Evolutionary conservation across 2,888 invertebrate species (phyloP).

Genomic region (Agrotis clavis): DNA sequence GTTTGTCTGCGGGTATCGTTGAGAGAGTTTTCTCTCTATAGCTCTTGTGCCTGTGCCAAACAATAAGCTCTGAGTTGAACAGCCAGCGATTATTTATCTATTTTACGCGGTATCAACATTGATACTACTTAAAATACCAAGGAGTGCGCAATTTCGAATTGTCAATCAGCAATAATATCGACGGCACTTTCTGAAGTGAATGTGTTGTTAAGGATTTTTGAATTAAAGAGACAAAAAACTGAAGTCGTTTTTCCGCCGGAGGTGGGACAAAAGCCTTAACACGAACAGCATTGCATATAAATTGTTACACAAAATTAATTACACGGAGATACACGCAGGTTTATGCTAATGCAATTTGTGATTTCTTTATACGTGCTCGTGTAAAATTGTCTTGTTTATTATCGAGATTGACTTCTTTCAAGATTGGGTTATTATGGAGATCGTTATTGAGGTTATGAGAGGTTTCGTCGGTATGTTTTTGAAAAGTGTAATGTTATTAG

Average conservation of each 20-base stretch:
- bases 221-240: background rate
- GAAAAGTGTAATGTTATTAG: background rate
- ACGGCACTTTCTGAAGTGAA: too few relatives aligned
- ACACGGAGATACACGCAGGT: slow-evolving; percentile 25
- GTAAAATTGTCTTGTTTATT: slow-evolving; percentile 38
- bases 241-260: background rate
- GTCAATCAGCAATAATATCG: too few relatives aligned
- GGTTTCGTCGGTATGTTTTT: slow-evolving; percentile 17
- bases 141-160: too few relatives aligned
- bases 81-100: too few relatives aligned
- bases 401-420: slow-evolving; percentile 26
- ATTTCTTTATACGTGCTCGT: slow-evolving; percentile 48
- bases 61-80: background rate
- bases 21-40: background rate
- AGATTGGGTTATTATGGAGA: slow-evolving; percentile 21
- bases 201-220: too few relatives aligned
- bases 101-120: background rate
- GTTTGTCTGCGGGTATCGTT: background rate
- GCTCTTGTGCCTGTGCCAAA: background rate
- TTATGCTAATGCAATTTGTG: slow-evolving; percentile 62
- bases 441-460: slow-evolving; percentile 15
- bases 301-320: slow-evolving; percentile 58
- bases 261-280: background rate
- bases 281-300: slow-evolving; percentile 53
- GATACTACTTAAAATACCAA: too few relatives aligned